Percentiles rank a stretch among this genome's conserved stretches.
Conservation (phyloP, 2,888 invertebrate genomes). For the Eutolmus rufibarbis region DNA sequence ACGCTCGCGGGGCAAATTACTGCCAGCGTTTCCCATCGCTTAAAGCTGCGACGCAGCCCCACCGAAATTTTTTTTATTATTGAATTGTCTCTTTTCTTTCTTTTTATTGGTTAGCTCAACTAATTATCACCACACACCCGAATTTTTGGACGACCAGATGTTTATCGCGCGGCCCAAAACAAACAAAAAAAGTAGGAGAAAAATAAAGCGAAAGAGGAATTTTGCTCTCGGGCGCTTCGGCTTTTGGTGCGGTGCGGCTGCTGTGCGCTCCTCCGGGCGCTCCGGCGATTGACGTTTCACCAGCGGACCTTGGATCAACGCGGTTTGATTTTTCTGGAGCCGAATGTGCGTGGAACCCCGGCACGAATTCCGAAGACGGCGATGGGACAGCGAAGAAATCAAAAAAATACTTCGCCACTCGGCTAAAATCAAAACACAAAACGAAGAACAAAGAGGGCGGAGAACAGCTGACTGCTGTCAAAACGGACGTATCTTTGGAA, state of each 20-base stretch:
- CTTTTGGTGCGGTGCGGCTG: neutral
- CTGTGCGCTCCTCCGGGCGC: neutral
- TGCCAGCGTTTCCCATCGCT: constrained; percentile 62
- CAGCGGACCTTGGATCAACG: neutral
- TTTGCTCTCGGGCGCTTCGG: neutral
- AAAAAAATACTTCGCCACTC: neutral
- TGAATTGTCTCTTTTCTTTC: neutral
- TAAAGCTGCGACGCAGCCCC: neutral
- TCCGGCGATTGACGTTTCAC: neutral
- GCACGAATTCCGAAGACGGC: neutral
- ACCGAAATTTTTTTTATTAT: neutral
- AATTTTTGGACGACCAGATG: neutral
- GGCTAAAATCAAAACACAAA: neutral
- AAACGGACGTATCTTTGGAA: neutral
- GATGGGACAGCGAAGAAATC: neutral
- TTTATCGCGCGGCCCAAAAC: neutral
- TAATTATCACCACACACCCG: neutral
- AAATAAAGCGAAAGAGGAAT: neutral
- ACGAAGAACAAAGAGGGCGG: neutral
- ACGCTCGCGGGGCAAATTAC: constrained; percentile 70
- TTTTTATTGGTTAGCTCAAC: neutral
- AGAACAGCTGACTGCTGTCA: neutral
- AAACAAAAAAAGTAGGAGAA: neutral
- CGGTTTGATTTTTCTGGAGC: neutral
- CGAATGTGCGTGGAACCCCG: neutral